Base-by-base conservation (phyloP, 2,113 vertebrate genomes). In the Octodon degus region DNA sequence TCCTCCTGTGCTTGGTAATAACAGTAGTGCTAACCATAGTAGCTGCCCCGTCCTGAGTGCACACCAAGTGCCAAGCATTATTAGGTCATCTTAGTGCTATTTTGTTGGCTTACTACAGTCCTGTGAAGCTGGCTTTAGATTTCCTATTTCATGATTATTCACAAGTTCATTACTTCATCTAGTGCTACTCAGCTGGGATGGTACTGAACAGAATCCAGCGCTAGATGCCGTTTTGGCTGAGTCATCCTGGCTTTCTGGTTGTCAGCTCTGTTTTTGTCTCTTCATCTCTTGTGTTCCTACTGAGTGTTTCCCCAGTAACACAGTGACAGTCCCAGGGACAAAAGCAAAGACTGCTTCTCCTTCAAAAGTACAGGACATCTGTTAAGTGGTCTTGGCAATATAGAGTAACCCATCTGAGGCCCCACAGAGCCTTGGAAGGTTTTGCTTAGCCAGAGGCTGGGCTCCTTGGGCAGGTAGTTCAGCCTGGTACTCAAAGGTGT, bases 141-240 rank as follows among this genome's bases (percentile, higher is more conserved):
- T n/a, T 43, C 43, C 43, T 55, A 16, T 11, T 60, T 90, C 43
- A 3, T n/a, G 16, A 19, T 32, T 70, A 17, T 65, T 82, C 43
- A 3, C 37, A 79, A 16, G 16, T 8, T 76, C 10, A 10, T 68
- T 62, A 1, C 7, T 60, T 84, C 40, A 8, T 40, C 50, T 16
- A 2, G 19, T 63, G 10, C 67, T 53, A 67, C 58, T 76, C 43
- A 40, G 22, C 37, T 22, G 2, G 53, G 65, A 76, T 79, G 67
- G 65, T 60, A 27, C n/a, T 65, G 32, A 86, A 86, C 47, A 43
- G 82, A 90, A 85, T 82, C 76, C 32, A 93, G 43, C 8, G 25
- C 65, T 55, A 22, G 53, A 0, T 40, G 16, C 37, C 19, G 0
- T 1, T 43, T 30, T 47, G 62, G 30, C 16, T 47, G 55, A 79